These are phyloP conservation scores for Heterocephalus glaber DNA, from an alignment of 2,113 vertebrate species.

Conservation along the genomic window DNA sequence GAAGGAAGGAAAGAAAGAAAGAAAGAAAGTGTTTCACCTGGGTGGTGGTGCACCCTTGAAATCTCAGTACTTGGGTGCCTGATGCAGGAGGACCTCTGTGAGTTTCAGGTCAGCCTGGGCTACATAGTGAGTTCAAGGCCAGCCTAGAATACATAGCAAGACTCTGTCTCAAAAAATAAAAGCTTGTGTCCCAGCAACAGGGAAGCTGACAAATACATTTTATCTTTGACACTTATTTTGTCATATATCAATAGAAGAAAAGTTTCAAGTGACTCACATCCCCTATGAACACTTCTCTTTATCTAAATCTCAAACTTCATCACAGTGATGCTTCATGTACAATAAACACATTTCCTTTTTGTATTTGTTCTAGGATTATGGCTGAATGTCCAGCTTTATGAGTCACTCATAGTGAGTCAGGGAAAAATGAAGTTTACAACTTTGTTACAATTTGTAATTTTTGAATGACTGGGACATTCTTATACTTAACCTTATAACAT, in stretches of 20 bases:
- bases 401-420: not conserved
- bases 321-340: not conserved
- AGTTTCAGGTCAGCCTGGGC: not conserved
- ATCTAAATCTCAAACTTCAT: not conserved
- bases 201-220: not conserved
- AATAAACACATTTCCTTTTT: not conserved
- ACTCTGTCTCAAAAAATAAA: not conserved
- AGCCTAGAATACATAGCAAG: not conserved
- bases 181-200: slow-evolving; percentile 35
- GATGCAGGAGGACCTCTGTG: not conserved
- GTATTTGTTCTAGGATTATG: not conserved
- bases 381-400: not conserved
- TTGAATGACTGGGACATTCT: not conserved
- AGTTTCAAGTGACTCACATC: slow-evolving; percentile 5
- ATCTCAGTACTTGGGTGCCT: not conserved
- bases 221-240: not conserved
- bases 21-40: too few species aligned
- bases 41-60: too few species aligned
- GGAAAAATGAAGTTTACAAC: not conserved
- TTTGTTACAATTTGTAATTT: not conserved
- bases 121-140: not conserved
- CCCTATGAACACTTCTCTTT: not conserved
- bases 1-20: too few species aligned
- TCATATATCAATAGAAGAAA: not conserved
- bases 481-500: not conserved